Evolutionary conservation across 2,888 invertebrate species (phyloP).

Genomic region (Lathronympha strigana): DNA sequence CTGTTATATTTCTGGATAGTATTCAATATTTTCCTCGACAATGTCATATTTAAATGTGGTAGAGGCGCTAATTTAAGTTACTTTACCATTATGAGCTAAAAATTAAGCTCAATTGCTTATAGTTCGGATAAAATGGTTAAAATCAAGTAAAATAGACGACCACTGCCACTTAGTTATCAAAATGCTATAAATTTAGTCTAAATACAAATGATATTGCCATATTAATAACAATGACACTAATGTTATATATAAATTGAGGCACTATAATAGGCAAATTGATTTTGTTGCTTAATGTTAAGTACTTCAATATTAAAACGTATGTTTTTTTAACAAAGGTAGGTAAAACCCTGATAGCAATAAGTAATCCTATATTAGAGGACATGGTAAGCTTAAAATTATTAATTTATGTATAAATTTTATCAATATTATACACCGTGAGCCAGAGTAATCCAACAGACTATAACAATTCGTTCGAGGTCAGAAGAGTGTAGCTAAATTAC

Average conservation of each 20-base stretch:
- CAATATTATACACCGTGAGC: conserved; percentile 41
- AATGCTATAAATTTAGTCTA: conserved; percentile 29
- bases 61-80: too few species aligned
- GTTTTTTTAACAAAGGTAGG: conserved; percentile 24
- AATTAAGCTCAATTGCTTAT: too few species aligned
- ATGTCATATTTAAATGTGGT: too few species aligned
- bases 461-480: not conserved
- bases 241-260: conserved; percentile 40
- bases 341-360: conserved; percentile 24
- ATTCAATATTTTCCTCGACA: too few species aligned
- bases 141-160: too few species aligned
- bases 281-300: conserved; percentile 40
- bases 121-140: too few species aligned
- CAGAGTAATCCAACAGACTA: not conserved
- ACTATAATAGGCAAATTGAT: conserved; percentile 41
- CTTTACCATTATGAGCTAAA: too few species aligned
- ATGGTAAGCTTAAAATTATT: conserved; percentile 14
- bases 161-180: too few species aligned
- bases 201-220: conserved; percentile 26
- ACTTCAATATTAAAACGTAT: conserved; percentile 33
- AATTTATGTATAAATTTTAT: conserved; percentile 23
- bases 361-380: conserved; percentile 21
- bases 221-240: conserved; percentile 16
- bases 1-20: too few species aligned
- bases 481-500: not conserved